A percentile compares a stretch with the other conserved stretches of the same genome.
Evolutionary conservation across 1,140 invertebrate genomes (phyloP).

Genomic region (Drosophila kepulauana): DNA sequence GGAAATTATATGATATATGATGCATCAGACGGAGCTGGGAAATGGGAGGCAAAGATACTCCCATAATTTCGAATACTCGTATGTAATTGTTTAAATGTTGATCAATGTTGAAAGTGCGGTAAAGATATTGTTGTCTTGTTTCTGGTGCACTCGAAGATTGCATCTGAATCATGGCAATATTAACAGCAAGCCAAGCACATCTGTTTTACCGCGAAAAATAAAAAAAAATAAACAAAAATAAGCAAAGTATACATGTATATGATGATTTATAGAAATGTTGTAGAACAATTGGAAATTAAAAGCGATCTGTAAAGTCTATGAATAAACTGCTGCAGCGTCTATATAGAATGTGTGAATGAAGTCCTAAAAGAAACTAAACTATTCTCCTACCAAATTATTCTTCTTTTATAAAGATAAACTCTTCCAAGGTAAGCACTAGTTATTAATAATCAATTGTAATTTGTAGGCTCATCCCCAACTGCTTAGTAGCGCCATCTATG

Average conservation of each 20-base stretch:
- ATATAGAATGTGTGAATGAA: conserved; percentile 32
- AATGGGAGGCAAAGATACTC: background rate
- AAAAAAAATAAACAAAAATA: conserved; percentile 21
- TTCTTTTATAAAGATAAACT: too few relatives aligned
- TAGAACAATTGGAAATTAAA: conserved; percentile 56
- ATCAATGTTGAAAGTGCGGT: conserved; percentile 41
- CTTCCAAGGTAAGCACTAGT: too few relatives aligned
- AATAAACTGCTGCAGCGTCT: conserved; percentile 44
- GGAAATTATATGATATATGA: conserved; percentile 21
- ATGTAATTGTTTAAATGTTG: conserved; percentile 53
- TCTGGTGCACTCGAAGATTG: conserved; percentile 5
- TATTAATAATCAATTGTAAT: too few relatives aligned
- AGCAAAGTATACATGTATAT: conserved; percentile 15
- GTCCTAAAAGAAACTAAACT: too few relatives aligned
- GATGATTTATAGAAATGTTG: conserved; percentile 71
- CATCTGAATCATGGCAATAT: background rate
- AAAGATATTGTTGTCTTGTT: conserved; percentile 8
- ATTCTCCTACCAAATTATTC: too few relatives aligned
- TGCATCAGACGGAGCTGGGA: conserved; percentile 4
- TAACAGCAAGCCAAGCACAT: conserved; percentile 10
- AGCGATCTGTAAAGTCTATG: conserved; percentile 60
- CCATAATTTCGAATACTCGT: conserved; percentile 21
- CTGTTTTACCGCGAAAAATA: conserved; percentile 46
- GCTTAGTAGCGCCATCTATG: too few relatives aligned
- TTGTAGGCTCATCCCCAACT: too few relatives aligned